Evolutionary conservation across 2,797 vertebrate genomes (phyloP), one percentile per base, ranked within the genome.

Genomic region (Sebastolobus alascanus): DNA sequence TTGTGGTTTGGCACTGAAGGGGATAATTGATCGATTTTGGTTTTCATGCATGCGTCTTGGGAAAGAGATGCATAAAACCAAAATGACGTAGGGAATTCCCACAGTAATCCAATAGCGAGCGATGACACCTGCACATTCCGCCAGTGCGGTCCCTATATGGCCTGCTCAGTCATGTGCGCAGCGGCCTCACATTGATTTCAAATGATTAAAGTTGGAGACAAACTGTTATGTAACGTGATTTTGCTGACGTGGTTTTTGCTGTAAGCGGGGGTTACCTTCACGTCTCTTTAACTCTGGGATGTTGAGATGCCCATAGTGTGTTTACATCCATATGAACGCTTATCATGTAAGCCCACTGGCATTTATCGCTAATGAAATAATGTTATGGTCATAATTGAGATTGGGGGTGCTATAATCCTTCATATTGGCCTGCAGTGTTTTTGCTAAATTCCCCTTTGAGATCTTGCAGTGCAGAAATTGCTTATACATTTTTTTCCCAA

Each of bases 41-140:
- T 56, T 33, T 67, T 79, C 79, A 61, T 80, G 78, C 64, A 27
- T 79, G 84, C 80, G 79, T 84, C 73, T 79, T 77, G 75, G 66
- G 80, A 55, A 74, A 79, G 78, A 79, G 87, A 60, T 72, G 73
- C 83, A 85, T 81, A 37, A 79, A 87, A 46, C 75, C 52, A 81
- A 76, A 82, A 94, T 95, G 93, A 95, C 93, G 93, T 91, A 93
- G 95, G 95, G 95, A 94, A 95, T 95, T 94, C 95, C 95, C 95
- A 90, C 90, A 93, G 93, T 90, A 93, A 93, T 83, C 92, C 91
- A 86, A 91, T 84, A 90, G 91, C 77, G 86, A 63, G 83, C 82
- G 72, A 29, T 84, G 90, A 93, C 92, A 92, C 89, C 89, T 88
- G 92, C 89, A 91, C 89, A 87, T 81, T 82, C 83, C 60, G 85